These are phyloP conservation scores for Ommatoiulus sabulosus DNA, from an alignment of 2,888 invertebrate species.

Conservation along the genomic window DNA sequence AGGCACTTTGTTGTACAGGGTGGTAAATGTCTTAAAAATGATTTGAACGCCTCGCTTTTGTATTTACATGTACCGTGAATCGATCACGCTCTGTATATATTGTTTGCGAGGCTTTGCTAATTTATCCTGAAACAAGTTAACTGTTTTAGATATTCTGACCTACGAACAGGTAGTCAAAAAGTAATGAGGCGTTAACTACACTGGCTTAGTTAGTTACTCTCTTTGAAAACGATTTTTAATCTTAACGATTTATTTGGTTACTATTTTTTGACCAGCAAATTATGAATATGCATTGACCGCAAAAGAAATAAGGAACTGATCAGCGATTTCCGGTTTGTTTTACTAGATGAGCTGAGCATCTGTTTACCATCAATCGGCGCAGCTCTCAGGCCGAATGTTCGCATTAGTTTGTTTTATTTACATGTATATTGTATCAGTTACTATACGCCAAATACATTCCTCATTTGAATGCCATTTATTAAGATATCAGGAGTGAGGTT, in stretches of 20 bases:
- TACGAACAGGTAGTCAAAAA: background rate
- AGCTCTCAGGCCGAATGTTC: background rate
- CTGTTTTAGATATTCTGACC: background rate
- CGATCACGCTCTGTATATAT: background rate
- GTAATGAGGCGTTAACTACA: constrained; percentile 25
- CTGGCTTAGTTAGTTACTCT: background rate
- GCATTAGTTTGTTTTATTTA: too few species aligned
- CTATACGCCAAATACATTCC: too few species aligned
- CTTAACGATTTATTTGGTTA: background rate
- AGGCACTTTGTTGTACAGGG: too few species aligned
- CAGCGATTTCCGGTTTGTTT: background rate
- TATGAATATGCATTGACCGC: background rate
- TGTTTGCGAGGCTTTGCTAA: background rate
- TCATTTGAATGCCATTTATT: background rate
- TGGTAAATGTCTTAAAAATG: background rate
- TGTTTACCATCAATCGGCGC: background rate
- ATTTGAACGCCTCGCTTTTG: background rate
- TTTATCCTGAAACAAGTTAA: background rate
- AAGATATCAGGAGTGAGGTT: background rate
- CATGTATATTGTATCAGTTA: too few species aligned
- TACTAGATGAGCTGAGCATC: background rate
- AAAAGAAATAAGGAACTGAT: background rate
- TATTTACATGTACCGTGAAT: background rate
- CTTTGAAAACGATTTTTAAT: constrained; percentile 30
- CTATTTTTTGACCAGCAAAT: background rate